phyloP scores from a whole-genome alignment of 2,113 vertebrate species.

The Phrynocephalus versicolor region DNA sequence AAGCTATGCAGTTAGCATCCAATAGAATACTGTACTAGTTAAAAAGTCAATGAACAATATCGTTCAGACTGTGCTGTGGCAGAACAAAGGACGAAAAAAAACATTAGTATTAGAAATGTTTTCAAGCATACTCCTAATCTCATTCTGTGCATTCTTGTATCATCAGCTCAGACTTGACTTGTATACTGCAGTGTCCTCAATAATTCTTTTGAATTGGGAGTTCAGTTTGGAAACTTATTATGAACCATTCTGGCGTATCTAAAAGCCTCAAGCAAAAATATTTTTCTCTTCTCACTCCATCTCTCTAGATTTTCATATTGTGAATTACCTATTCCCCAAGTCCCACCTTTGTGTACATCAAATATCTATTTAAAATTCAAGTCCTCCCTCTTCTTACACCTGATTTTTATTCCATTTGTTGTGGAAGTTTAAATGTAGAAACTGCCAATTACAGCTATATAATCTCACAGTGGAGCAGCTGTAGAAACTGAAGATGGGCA shows the following conservation, averaged over 20 bases:
- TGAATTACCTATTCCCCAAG: not conserved
- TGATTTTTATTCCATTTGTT: not conserved
- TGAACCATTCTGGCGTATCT: not conserved
- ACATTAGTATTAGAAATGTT: not conserved
- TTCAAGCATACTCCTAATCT: not conserved
- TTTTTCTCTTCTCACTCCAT: not conserved
- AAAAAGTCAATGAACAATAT: not conserved
- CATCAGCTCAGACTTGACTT: not conserved
- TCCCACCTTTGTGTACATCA: not conserved
- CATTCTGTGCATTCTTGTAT: slow-evolving; percentile 5
- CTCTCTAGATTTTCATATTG: not conserved
- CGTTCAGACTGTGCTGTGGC: not conserved
- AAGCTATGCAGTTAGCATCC: not conserved
- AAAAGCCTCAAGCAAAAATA: not conserved
- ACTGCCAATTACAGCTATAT: not conserved
- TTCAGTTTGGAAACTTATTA: not conserved
- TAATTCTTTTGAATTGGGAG: slow-evolving; percentile 5
- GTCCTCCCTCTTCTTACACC: not conserved
- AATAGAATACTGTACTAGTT: not conserved
- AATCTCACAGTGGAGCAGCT: not conserved
- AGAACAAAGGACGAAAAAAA: not conserved
- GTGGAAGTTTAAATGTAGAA: not conserved
- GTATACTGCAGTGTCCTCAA: not conserved
- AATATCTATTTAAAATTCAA: slow-evolving; percentile 1
- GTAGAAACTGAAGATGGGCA: not conserved